Conservation (phyloP, 2,888 invertebrate genomes). For the Digitonthophagus gazella region DNA sequence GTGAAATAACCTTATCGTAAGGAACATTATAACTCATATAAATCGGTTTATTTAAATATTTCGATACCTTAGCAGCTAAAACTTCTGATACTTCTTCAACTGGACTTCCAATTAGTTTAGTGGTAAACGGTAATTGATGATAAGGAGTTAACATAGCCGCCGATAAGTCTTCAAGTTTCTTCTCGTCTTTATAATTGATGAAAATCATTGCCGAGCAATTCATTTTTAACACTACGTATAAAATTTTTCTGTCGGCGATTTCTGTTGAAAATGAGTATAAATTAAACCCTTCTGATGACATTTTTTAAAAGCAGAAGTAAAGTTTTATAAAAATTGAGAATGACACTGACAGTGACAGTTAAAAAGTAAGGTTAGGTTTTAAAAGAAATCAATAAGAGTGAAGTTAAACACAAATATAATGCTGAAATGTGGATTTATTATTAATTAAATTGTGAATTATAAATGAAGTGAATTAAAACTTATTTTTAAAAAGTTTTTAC, state of each 20-base stretch:
- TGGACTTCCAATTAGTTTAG: constrained; percentile 48
- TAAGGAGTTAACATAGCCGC: constrained; percentile 44
- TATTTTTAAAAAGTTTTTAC: not conserved
- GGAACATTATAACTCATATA: constrained; percentile 54
- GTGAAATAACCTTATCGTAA: constrained; percentile 43
- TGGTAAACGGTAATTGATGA: constrained; percentile 42
- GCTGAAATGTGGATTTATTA: not conserved
- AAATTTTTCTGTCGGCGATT: constrained; percentile 44
- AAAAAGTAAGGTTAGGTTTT: too few relatives aligned
- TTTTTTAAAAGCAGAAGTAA: not conserved
- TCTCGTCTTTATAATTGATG: constrained; percentile 47
- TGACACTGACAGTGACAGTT: too few relatives aligned
- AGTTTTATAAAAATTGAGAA: not conserved
- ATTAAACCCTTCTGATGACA: constrained; percentile 37
- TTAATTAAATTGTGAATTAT: not conserved
- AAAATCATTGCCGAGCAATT: constrained; percentile 50
- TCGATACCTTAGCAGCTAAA: constrained; percentile 46
- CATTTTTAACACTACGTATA: constrained; percentile 52
- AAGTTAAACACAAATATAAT: not conserved
- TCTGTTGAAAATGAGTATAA: constrained; percentile 44
- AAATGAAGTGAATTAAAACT: not conserved
- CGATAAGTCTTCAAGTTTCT: constrained; percentile 47
- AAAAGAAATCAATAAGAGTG: too few relatives aligned
- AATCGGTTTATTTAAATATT: constrained; percentile 50
- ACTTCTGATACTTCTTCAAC: constrained; percentile 45